A percentile compares a stretch with the other conserved stretches of the same genome.
Evolutionary conservation across 2,113 vertebrate species (phyloP).

Genomic region (Gallinago paraguaiae): DNA sequence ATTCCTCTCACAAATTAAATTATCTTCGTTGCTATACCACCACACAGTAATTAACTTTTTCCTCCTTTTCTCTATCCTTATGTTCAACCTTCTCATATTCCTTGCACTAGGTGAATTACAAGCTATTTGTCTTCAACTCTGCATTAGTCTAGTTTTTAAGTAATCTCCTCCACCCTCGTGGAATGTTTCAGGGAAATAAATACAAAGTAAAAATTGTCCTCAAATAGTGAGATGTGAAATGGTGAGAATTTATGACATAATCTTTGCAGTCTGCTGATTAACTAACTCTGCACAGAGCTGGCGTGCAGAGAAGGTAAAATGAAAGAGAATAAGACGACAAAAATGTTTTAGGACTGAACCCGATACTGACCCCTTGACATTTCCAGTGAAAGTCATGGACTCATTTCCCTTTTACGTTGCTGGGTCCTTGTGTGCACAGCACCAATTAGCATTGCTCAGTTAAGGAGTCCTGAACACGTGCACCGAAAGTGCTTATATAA

Average conservation of each 20-base stretch:
- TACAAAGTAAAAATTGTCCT: neutral
- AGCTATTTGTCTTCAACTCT: neutral
- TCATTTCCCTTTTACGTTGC: neutral
- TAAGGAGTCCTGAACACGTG: accelerated
- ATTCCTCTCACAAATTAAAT: neutral
- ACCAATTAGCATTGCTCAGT: neutral
- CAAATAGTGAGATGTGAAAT: neutral
- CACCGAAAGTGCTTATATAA: neutral
- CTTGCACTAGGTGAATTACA: neutral
- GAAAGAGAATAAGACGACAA: neutral
- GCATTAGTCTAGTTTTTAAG: neutral
- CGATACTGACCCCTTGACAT: neutral
- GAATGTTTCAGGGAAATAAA: neutral
- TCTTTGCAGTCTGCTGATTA: neutral
- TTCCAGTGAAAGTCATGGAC: neutral
- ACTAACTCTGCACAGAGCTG: neutral
- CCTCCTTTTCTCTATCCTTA: neutral
- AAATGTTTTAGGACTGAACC: neutral
- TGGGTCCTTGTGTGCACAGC: accelerated
- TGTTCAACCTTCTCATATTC: neutral
- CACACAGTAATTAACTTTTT: neutral
- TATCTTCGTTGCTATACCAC: neutral
- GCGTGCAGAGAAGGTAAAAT: neutral
- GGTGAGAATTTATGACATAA: neutral
- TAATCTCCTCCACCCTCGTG: neutral